These are phyloP conservation scores for Drosophila parvula DNA, from an alignment of 1,140 invertebrate species.

Conservation along the genomic window DNA sequence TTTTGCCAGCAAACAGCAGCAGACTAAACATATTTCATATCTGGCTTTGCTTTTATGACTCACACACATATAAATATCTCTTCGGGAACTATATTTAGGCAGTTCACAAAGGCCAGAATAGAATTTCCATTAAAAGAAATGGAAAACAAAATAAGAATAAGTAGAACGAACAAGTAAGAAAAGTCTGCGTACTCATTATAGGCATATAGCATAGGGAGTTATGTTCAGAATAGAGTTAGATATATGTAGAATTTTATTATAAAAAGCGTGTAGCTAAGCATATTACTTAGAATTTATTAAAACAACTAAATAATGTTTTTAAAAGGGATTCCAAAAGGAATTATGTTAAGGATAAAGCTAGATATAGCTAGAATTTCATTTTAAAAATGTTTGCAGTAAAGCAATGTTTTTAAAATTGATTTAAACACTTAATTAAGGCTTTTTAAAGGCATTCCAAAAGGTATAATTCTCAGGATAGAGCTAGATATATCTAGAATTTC, in stretches of 20 bases:
- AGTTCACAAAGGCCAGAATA: slow-evolving; percentile 22
- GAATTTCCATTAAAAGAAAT: slow-evolving; percentile 45
- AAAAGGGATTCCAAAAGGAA: too few relatives aligned
- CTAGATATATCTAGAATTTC: too few relatives aligned
- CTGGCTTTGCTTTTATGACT: slow-evolving; percentile 29
- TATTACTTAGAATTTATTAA: too few relatives aligned
- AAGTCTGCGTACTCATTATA: not conserved
- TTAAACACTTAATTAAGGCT: too few relatives aligned
- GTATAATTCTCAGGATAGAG: too few relatives aligned
- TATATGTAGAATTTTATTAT: not conserved
- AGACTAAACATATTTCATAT: slow-evolving; percentile 56
- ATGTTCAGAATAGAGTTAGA: not conserved
- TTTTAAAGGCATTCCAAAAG: too few relatives aligned
- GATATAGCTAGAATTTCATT: too few relatives aligned
- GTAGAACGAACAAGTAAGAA: not conserved
- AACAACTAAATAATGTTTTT: too few relatives aligned
- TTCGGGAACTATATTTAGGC: slow-evolving; percentile 55
- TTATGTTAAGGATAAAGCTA: too few relatives aligned
- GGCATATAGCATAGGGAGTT: not conserved
- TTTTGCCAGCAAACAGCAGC: not conserved
- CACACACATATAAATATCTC: slow-evolving; percentile 18
- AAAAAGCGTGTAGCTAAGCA: too few relatives aligned
- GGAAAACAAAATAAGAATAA: not conserved
- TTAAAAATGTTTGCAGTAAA: too few relatives aligned
- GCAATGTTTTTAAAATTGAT: too few relatives aligned